Conservation (phyloP, 2,888 invertebrate genomes). For the Tyria jacobaeae region DNA sequence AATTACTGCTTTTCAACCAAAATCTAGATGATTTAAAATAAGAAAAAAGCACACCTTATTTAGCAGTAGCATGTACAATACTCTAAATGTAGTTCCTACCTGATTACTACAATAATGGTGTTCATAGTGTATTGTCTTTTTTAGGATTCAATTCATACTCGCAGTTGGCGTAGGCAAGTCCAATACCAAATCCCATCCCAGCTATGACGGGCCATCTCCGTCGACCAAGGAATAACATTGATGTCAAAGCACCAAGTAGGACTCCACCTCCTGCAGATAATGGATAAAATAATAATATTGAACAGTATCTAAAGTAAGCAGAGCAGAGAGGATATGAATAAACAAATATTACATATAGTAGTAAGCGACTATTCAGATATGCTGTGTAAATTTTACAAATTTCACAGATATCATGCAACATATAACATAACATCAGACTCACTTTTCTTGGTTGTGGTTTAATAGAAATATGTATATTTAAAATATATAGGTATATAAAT, state of each 20-base stretch:
- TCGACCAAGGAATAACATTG: conserved; percentile 93
- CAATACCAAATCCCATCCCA: conserved; percentile 96
- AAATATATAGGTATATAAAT: too few species aligned
- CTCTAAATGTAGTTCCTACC: conserved; percentile 52
- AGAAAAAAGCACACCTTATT: not conserved
- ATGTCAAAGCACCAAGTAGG: conserved; percentile 92
- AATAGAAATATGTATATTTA: too few species aligned
- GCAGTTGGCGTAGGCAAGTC: conserved; percentile 96
- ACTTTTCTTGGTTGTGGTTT: too few species aligned
- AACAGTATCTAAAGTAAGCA: too few species aligned
- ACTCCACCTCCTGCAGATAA: conserved; percentile 90
- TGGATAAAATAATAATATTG: not conserved
- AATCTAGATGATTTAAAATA: not conserved
- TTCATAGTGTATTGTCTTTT: conserved; percentile 59
- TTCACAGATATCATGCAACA: too few species aligned
- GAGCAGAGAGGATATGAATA: too few species aligned
- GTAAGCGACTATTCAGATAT: too few species aligned
- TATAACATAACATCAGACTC: too few species aligned
- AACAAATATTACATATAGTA: too few species aligned
- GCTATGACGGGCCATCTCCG: conserved; percentile 95
- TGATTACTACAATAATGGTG: conserved; percentile 51
- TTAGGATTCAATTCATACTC: conserved; percentile 84
- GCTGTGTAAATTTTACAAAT: too few species aligned
- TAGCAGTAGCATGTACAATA: conserved; percentile 22
- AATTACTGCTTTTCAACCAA: not conserved